phyloP scores from a whole-genome alignment of 2,888 invertebrate species.

The Drosophila eohydei region DNA sequence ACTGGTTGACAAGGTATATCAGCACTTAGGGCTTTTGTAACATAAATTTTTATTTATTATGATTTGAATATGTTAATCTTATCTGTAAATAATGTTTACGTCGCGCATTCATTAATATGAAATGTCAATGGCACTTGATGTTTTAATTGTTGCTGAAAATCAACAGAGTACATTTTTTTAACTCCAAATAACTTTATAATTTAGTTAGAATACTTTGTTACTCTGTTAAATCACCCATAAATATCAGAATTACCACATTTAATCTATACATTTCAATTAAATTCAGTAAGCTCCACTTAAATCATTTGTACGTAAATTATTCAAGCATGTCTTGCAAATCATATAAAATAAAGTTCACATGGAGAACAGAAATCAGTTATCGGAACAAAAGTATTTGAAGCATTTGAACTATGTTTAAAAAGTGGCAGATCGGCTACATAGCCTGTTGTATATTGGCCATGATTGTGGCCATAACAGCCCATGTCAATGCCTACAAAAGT shows the following conservation, averaged over 20 bases:
- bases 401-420: constrained; percentile 26
- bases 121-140: background rate
- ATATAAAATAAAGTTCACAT: constrained; percentile 38
- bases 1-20: constrained; percentile 23
- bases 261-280: constrained; percentile 20
- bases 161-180: background rate
- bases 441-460: constrained; percentile 28
- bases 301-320: constrained; percentile 8
- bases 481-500: constrained; percentile 50
- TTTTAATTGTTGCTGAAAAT: constrained; percentile 4
- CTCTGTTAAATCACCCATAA: constrained; percentile 43
- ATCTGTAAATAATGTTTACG: constrained; percentile 12
- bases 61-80: constrained; percentile 15
- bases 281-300: background rate
- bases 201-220: constrained; percentile 7
- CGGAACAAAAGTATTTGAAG: background rate
- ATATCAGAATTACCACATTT: constrained; percentile 31
- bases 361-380: constrained; percentile 24
- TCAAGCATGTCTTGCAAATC: constrained; percentile 35
- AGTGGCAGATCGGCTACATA: constrained; percentile 9
- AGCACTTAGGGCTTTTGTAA: constrained; percentile 6
- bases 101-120: background rate
- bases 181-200: constrained; percentile 21
- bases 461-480: constrained; percentile 14
- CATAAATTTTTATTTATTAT: background rate